Base-by-base conservation (phyloP, 2,888 invertebrate genomes). In the Tortricodes alternella region DNA sequence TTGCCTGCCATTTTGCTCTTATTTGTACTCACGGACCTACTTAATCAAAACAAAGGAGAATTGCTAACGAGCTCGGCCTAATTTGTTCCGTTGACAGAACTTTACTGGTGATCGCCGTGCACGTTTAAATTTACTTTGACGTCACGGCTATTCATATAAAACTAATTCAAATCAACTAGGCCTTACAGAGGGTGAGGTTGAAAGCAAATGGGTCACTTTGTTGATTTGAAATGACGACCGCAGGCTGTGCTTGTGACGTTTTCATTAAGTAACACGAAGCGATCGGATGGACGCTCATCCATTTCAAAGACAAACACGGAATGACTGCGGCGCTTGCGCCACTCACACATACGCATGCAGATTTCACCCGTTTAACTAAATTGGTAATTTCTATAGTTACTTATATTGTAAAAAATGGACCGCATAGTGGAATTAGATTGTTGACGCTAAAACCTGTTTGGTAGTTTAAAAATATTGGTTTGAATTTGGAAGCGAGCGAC, bases 41-140 rank as follows among this genome's bases (percentile, higher is more conserved):
- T n/a, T 37, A 44, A 38, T 46, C 38, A 37, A 53, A 46, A 53
- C 53, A 53, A 53, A 23, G 46, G 53, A 23, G 38, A 21, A 21
- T 34, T 15, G 23, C 46, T 53, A 53, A 53, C 53, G 35, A 46
- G 38, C 46, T 13, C 38, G 32, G 37, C 46, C 46, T 23, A 38
- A 46, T 32, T 53, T 37, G 37, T 8, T 16, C 21, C 34, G 46
- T 34, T 15, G 32, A 46, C 53, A 21, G 32, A 53, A 52, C 52
- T 46, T 50, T 6, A 15, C 37, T 24, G 29, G 21, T 46, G 44
- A 37, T 44, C 52, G 8, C 38, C 16, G 32, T 37, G 19, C 4
- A 29, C 37, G 46, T 27, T 21, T 44, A 52, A 51, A 27, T 53
- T 53, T 34, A 51, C 41, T 53, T 46, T 46, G 46, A 53, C 38